Percentiles rank a stretch among this genome's conserved stretches.
Evolutionary conservation across 2,888 invertebrate genomes (phyloP).

Genomic region (Archips xylosteana): DNA sequence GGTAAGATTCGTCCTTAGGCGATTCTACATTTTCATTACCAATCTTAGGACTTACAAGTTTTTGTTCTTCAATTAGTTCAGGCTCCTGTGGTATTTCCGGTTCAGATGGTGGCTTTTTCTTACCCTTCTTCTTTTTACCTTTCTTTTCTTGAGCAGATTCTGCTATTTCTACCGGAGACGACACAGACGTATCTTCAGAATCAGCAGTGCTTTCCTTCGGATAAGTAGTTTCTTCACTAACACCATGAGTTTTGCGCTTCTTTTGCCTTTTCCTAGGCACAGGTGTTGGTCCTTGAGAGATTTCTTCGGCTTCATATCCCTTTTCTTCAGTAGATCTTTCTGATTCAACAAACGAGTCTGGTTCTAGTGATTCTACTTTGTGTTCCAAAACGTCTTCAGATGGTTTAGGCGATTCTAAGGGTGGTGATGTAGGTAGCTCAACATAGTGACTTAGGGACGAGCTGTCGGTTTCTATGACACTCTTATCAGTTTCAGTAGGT

Average conservation of each 20-base stretch:
- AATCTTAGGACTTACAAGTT: constrained; percentile 75
- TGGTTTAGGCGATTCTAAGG: constrained; percentile 68
- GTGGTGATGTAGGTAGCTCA: constrained; percentile 77
- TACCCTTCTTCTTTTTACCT: constrained; percentile 79
- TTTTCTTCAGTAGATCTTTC: constrained; percentile 81
- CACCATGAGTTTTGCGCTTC: constrained; percentile 69
- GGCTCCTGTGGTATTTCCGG: constrained; percentile 51
- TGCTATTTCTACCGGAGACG: constrained; percentile 62
- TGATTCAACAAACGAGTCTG: constrained; percentile 76
- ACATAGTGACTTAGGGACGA: constrained; percentile 77
- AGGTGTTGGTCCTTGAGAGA: constrained; percentile 70
- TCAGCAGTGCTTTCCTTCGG: constrained; percentile 73
- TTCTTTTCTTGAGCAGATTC: constrained; percentile 61
- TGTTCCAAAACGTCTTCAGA: constrained; percentile 48
- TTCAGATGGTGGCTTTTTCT: constrained; percentile 76
- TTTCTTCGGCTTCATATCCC: constrained; percentile 91
- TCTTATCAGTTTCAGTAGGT: constrained; percentile 66
- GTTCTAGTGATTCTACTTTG: constrained; percentile 67
- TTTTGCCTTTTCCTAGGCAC: constrained; percentile 83
- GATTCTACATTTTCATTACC: constrained; percentile 81
- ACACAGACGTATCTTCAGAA: constrained; percentile 66
- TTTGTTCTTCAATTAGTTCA: constrained; percentile 53
- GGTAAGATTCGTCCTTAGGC: constrained; percentile 86
- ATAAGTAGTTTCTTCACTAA: constrained; percentile 75
- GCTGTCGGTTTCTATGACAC: constrained; percentile 70